phyloP scores from a whole-genome alignment of 1,140 invertebrate genomes.

The Galendromus occidentalis region DNA sequence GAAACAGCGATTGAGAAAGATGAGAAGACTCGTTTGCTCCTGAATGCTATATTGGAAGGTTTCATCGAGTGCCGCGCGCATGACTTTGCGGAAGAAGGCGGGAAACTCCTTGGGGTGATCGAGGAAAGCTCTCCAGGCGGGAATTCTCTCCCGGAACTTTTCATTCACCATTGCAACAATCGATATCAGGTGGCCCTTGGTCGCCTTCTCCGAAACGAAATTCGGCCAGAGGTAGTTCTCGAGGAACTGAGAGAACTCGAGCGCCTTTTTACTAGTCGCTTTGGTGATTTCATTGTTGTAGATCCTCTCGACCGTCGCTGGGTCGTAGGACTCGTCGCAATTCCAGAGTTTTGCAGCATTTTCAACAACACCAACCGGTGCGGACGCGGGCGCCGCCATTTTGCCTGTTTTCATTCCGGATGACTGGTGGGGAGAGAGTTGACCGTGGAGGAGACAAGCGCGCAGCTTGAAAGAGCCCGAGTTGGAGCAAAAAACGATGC shows the following conservation, averaged over 20 bases:
- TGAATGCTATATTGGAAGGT: slow-evolving; percentile 32
- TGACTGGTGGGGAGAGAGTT: background rate
- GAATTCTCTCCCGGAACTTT: slow-evolving; percentile 86
- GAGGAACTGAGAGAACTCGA: slow-evolving; percentile 91
- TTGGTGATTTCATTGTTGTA: slow-evolving; percentile 59
- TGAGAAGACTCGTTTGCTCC: slow-evolving; percentile 65
- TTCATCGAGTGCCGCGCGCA: slow-evolving; percentile 29
- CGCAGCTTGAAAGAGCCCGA: too few relatives aligned
- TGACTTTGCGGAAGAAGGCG: slow-evolving; percentile 65
- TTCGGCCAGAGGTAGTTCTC: slow-evolving; percentile 97
- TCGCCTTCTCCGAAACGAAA: slow-evolving; percentile 45
- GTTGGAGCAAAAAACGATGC: too few relatives aligned
- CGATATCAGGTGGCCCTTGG: slow-evolving; percentile 67
- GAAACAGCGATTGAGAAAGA: slow-evolving; percentile 88
- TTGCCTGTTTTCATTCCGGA: background rate
- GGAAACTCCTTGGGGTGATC: slow-evolving; percentile 58
- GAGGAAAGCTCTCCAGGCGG: slow-evolving; percentile 81
- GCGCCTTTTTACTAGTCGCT: slow-evolving; percentile 66
- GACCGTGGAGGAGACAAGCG: background rate
- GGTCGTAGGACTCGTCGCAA: slow-evolving; percentile 35
- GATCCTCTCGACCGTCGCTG: slow-evolving; percentile 53
- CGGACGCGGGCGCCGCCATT: background rate
- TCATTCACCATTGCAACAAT: slow-evolving; percentile 96
- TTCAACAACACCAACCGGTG: background rate
- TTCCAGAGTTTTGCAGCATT: slow-evolving; percentile 9